phyloP scores from a whole-genome alignment of 2,113 vertebrate species.

The Motacilla tschutschensis region DNA sequence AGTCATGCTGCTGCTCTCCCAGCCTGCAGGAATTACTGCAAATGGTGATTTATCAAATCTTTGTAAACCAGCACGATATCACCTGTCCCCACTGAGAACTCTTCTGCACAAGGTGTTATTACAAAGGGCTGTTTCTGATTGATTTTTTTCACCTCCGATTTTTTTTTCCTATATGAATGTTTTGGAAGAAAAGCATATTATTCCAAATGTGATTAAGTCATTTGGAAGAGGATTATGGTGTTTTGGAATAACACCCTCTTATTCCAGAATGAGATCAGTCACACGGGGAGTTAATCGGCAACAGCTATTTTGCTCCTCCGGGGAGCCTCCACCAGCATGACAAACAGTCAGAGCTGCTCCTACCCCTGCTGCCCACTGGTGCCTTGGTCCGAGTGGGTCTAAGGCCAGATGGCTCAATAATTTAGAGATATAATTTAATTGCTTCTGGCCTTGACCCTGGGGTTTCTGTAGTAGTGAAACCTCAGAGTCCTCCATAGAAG shows the following conservation, averaged over 20 bases:
- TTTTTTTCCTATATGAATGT: background rate
- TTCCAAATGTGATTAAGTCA: constrained; percentile 35
- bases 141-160: background rate
- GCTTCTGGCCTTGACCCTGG: background rate
- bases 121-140: background rate
- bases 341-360: accelerated
- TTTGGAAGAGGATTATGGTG: constrained; percentile 46
- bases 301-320: background rate
- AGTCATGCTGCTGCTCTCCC: accelerated
- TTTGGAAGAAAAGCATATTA: constrained; percentile 27
- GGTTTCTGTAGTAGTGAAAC: background rate
- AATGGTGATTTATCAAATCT: background rate
- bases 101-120: background rate
- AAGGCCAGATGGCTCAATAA: background rate
- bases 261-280: constrained; percentile 56
- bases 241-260: constrained; percentile 47
- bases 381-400: background rate
- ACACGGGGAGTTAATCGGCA: background rate
- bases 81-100: background rate
- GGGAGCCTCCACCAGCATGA: background rate
- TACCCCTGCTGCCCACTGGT: background rate
- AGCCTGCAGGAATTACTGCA: background rate
- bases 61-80: accelerated
- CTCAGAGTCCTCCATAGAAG: background rate
- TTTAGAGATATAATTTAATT: background rate